Conservation (phyloP, 1,140 invertebrate genomes). For the Drosophila yakuba region DNA sequence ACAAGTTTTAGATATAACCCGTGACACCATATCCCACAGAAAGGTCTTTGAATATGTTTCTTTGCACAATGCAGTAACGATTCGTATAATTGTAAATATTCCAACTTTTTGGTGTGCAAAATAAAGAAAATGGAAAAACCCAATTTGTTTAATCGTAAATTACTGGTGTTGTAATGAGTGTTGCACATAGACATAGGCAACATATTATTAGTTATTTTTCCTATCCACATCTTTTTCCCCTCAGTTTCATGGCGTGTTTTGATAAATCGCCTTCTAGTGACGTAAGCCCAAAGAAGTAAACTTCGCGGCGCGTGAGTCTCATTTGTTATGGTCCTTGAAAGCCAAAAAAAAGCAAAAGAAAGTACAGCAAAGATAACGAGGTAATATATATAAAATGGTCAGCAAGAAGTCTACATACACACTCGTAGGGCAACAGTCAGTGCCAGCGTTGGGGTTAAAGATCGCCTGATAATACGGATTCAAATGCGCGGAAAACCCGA, state of each 20-base stretch:
- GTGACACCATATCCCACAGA: no score
- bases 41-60: no score
- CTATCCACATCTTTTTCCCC: not conserved
- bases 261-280: conserved; percentile 58
- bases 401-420: not conserved
- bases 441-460: conserved; percentile 30
- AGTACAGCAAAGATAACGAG: conserved; percentile 16
- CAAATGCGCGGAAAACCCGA: conserved; percentile 39
- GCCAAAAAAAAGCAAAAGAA: conserved; percentile 23
- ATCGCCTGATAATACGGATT: conserved; percentile 34
- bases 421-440: conserved; percentile 6
- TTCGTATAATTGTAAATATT: no score
- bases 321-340: conserved; percentile 49
- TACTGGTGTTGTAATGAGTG: no score
- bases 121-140: no score
- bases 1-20: no score
- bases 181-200: not conserved
- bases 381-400: not conserved
- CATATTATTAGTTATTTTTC: not conserved
- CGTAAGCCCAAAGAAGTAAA: conserved; percentile 22
- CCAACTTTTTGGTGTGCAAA: no score
- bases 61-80: no score
- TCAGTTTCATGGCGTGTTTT: conserved; percentile 13
- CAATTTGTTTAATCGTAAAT: not conserved
- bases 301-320: conserved; percentile 53